Evolutionary conservation across 2,888 invertebrate species (phyloP), one percentile per base, ranked within the genome.

Genomic region (Auanema sp.): DNA sequence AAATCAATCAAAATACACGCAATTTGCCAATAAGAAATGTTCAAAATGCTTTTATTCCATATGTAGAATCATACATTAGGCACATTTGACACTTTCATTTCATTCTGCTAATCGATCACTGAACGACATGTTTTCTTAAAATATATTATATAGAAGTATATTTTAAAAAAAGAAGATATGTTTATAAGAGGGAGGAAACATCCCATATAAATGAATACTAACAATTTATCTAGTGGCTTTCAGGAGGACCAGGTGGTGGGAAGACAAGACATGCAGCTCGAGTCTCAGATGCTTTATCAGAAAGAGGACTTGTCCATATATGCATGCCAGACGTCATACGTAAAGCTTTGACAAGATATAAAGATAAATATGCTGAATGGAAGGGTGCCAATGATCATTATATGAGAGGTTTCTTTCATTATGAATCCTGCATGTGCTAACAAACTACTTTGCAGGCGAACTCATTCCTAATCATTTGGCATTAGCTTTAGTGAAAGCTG

Each of bases 231-330:
- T 47, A 21, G 3, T 21, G 47, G 16, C 21, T 43, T 75, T 42
- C 56, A 83, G 83, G 83, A 11, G 83, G 83, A 1, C 83, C 83
- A 0, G 83, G 83, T n/a, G 83, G 82, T 1, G 78, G 78, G 0
- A 84, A 84, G 63, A 82, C 83, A 12, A 64, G 77, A 5, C 78
- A 80, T 53, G 83, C 82, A 0, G 71, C 79, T 11, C 70, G 68
- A 44, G 75, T 83, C 6, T 72, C 69, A 5, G 52, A 64, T 14
- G 58, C 72, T 2, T 55, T 75, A 10, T 33, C 52, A n/a, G 72
- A 72, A 41, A 60, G 69, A 44, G 82, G 81, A 1, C 70, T 83
- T 40, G 76, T 83, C 0, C 83, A 83, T 66, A 77, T 83, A 55
- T 84, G 81, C 60, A 79, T 83, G 79, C 83, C 83, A 16, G 68